These are phyloP conservation scores for Amphiprion ocellaris DNA, from an alignment of 2,113 vertebrate genomes.

Conservation along the genomic window DNA sequence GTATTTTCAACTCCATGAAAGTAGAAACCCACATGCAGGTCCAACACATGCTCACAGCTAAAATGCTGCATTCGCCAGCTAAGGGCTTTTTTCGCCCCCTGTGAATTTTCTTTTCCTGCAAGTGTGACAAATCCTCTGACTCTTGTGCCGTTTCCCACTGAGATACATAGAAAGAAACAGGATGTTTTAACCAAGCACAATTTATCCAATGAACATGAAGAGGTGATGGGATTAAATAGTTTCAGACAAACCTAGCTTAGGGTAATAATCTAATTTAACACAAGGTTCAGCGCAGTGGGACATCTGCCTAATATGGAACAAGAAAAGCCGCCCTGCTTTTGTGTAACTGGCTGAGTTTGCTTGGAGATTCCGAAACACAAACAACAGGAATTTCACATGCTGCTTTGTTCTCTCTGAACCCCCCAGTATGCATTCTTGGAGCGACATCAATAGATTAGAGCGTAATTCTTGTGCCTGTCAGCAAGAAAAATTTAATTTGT, in stretches of 20 bases:
- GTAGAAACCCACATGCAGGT: no score
- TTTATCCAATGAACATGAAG: slow-evolving; percentile 64
- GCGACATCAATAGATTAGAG: slow-evolving; percentile 52
- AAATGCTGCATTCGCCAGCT: no score
- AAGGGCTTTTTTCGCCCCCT: no score
- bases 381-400: slow-evolving; percentile 32
- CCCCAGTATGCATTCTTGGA: slow-evolving; percentile 40
- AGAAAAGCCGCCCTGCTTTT: slow-evolving; percentile 30
- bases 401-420: slow-evolving; percentile 48
- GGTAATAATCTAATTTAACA: slow-evolving; percentile 8
- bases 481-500: slow-evolving; percentile 60
- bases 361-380: slow-evolving; percentile 59
- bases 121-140: neutral
- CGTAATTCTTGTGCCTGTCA: slow-evolving; percentile 58
- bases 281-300: slow-evolving; percentile 31
- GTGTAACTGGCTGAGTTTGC: neutral
- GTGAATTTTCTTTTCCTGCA: no score
- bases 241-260: slow-evolving; percentile 14
- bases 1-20: no score
- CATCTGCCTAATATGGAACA: slow-evolving; percentile 39
- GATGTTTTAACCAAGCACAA: slow-evolving; percentile 43
- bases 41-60: no score
- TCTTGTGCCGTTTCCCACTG: slow-evolving; percentile 37
- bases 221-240: slow-evolving; percentile 61
- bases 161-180: slow-evolving; percentile 27